Percentiles rank a stretch among this genome's conserved stretches.
Evolutionary conservation across 2,113 vertebrate genomes (phyloP).

Genomic region (Noturus placidus): DNA sequence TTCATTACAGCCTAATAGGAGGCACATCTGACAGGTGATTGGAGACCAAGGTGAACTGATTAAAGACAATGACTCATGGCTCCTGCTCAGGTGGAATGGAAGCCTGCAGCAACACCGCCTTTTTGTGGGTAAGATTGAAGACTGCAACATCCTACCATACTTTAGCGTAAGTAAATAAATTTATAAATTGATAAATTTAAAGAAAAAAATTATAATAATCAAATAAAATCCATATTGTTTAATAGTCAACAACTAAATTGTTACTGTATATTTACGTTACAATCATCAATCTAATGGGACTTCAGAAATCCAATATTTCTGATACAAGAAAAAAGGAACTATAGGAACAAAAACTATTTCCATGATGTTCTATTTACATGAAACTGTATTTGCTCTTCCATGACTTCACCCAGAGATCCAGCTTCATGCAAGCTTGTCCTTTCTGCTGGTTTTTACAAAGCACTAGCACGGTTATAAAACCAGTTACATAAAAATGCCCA

Average conservation of each 20-base stretch:
- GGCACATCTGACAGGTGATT: background rate
- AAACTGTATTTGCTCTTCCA: background rate
- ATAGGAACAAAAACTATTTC: background rate
- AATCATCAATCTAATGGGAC: background rate
- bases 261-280: background rate
- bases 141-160: background rate
- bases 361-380: background rate
- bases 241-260: background rate
- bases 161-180: background rate
- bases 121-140: background rate
- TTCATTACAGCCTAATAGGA: background rate
- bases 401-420: background rate
- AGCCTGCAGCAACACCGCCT: background rate
- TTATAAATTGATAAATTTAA: background rate
- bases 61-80: background rate
- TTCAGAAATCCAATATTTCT: background rate
- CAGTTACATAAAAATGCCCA: background rate
- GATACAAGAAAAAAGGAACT: background rate
- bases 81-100: background rate
- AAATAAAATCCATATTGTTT: background rate
- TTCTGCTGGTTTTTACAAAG: background rate
- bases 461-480: background rate
- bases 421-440: background rate
- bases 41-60: background rate
- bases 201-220: background rate